Base-by-base conservation (phyloP, 2,113 vertebrate genomes). In the Leiothrix lutea region DNA sequence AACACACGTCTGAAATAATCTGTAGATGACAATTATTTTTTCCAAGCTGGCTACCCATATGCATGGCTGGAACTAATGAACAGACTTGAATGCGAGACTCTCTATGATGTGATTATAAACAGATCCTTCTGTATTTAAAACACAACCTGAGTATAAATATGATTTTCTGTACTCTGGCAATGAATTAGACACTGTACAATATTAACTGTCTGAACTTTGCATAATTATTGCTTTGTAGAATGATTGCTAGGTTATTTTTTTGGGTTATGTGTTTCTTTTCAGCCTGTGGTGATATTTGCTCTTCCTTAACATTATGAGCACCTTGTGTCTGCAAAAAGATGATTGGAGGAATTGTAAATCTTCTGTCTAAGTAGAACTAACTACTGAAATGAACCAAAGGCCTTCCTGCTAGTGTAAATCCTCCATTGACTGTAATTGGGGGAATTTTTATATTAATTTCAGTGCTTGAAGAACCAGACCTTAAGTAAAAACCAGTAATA, bases 61-160 rank as follows among this genome's bases (percentile, higher is more conserved):
- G 73, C 80, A 92, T 0, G 14, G 36, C 89, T 95, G 69, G 72
- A 91, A 79, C 61, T 94, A 94, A 94, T 57, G 72, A 91, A 67
- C 65, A 89, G 48, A 28, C 65, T 64, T 71, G 65, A 84, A 84
- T 79, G 35, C 0, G 0, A 75, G 48, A 75, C 80, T 74, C 29
- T 61, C 75, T 92, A 24, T 81, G 65, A 81, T 0, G 0, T 60
- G 69, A 67, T 87, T 95, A 86, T 84, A 89, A 95, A 81, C 57
- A 85, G 38, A 66, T 84, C 47, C 19, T 70, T 79, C 69, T 79
- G 44, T 78, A 81, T 95, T 92, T 97, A 95, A 95, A 95, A 71
- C 80, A 81, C 48, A 84, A 51, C 61, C 56, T 84, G 45, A 79
- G 33, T 58, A 75, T 79, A 89, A 84, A 80, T 80, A 78, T 35